Evolutionary conservation across 2,113 vertebrate genomes (phyloP).

Genomic region (Carassius auratus): DNA sequence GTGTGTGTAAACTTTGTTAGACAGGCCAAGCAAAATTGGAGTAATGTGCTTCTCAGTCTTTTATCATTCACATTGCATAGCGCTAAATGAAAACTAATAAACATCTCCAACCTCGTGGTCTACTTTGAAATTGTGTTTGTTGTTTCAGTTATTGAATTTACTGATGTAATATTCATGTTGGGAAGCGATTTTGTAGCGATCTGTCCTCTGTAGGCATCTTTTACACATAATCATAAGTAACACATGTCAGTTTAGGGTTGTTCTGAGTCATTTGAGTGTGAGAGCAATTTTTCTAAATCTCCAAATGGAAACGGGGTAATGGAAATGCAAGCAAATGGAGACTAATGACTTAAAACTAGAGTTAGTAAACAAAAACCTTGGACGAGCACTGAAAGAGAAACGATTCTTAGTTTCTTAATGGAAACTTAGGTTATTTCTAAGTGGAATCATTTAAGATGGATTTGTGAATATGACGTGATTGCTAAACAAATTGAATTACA

Average conservation of each 20-base stretch:
- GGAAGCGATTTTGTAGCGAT: constrained; percentile 61
- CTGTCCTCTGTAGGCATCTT: constrained; percentile 41
- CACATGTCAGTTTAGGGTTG: constrained; percentile 17
- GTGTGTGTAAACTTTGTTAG: constrained; percentile 76
- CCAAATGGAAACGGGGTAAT: constrained; percentile 7
- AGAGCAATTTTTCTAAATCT: constrained; percentile 10
- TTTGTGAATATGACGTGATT: constrained; percentile 13
- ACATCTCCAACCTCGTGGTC: constrained; percentile 71
- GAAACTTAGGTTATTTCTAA: background rate
- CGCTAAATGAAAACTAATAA: constrained; percentile 70
- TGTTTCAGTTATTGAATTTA: constrained; percentile 68
- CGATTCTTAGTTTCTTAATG: background rate
- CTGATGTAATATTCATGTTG: constrained; percentile 64
- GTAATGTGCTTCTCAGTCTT: constrained; percentile 76
- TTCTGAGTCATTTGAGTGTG: constrained; percentile 4
- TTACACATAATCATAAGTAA: constrained; percentile 34
- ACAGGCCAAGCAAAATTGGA: constrained; percentile 76
- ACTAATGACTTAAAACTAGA: constrained; percentile 4
- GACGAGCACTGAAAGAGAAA: constrained; percentile 1
- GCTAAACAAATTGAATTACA: background rate
- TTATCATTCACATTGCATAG: constrained; percentile 74
- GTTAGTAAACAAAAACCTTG: constrained; percentile 15
- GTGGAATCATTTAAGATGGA: constrained; percentile 15
- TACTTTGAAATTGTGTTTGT: constrained; percentile 68
- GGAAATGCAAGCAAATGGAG: constrained; percentile 28